Base-by-base conservation (phyloP, 2,888 invertebrate species). In the Drosophila diplacantha region DNA sequence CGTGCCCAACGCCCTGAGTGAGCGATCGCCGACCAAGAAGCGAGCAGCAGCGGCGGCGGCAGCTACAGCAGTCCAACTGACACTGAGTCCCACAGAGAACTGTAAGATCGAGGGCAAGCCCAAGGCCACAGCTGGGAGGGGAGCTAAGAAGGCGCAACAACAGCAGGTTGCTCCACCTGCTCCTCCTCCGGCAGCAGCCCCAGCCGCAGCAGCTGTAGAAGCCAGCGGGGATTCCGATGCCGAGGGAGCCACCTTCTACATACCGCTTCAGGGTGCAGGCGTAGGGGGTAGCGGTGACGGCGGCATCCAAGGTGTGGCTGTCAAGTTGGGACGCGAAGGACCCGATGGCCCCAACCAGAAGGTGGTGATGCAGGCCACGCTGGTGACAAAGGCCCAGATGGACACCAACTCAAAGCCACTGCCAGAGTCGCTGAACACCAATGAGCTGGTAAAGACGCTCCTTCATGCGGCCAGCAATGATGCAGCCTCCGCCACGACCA, bases 261-360 rank as follows among this genome's bases (percentile, higher is more conserved):
- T 92, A 83, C 92, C 92, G 0, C 80, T 92, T 5, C 91, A 91
- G 58, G 89, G 90, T 11, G 87, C 89, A 16, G 86, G 83, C 5
- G 72, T 75, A 7, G 82, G 86, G 8, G 83, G 85, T 3, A 75
- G 73, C 46, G 75, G 86, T 34, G 85, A 86, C 55, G 84, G 87
- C 26, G 90, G 91, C 16, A 91, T 92, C 61, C 91, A 92, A 74
- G 92, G 92, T 1, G 92, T 92, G 1, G 91, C 92, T 2, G 92
- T 92, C 2, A 92, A 92, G 80, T 81, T 92, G 35, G 92, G 91
- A 0, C 91, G 92, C 0, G 91, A 92, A 74, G 92, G 92, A 3
- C 90, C 91, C 1, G 90, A 90, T 38, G 91, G 91, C 5, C 91
- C 91, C 1, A 91, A 92, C 81, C 92, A 92, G 58, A 89, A 91